phyloP scores from a whole-genome alignment of 2,797 vertebrate genomes.

The Sylvilagus floridanus region DNA sequence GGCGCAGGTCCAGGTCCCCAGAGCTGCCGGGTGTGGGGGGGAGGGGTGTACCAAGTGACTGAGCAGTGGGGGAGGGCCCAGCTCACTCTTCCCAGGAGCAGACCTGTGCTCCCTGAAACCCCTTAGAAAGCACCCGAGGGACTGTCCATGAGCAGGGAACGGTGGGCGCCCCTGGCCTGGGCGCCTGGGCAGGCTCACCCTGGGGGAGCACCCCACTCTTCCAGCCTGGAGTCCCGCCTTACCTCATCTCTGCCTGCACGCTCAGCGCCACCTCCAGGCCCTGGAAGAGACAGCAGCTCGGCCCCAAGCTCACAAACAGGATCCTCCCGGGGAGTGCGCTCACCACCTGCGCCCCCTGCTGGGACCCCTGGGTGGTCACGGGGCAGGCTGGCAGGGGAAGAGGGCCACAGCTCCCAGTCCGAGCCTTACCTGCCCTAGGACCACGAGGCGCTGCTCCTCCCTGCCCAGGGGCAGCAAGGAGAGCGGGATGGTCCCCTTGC shows the following conservation, averaged over 20 bases:
- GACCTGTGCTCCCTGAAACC: background rate
- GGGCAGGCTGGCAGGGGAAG: background rate
- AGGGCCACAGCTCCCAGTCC: background rate
- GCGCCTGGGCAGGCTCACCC: background rate
- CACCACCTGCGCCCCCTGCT: too few species aligned
- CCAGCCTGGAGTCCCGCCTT: slow-evolving; percentile 65
- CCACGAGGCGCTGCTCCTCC: slow-evolving; percentile 71
- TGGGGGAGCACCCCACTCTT: background rate
- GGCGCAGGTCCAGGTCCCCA: slow-evolving; percentile 88
- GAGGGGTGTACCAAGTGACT: background rate
- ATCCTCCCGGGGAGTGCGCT: background rate
- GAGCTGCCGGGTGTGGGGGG: slow-evolving; percentile 79
- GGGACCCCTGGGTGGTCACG: background rate
- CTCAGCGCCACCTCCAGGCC: slow-evolving; percentile 86
- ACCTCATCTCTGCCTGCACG: slow-evolving; percentile 89
- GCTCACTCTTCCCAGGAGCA: background rate
- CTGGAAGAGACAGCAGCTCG: slow-evolving; percentile 84
- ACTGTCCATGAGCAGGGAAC: background rate
- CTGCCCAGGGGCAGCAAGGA: slow-evolving; percentile 85
- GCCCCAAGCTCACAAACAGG: background rate
- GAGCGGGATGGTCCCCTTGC: slow-evolving; percentile 76
- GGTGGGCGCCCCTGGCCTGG: background rate
- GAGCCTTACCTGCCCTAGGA: slow-evolving; percentile 85
- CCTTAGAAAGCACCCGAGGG: background rate
- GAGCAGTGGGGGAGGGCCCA: background rate